Conservation (phyloP, 2,113 vertebrate species). For the Corythornis cristatus region DNA sequence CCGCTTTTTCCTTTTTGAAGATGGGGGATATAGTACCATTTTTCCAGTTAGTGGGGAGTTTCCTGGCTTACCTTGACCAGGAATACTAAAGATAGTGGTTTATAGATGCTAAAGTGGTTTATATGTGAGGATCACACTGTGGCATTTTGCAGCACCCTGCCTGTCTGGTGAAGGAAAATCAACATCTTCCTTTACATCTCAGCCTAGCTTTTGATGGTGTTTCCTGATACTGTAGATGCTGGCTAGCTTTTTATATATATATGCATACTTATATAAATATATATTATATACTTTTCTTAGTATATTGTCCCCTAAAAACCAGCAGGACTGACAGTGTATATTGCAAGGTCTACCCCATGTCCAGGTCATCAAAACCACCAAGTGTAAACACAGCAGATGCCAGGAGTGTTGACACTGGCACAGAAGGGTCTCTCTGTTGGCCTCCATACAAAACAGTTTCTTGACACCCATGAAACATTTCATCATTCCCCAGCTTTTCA, state of each 20-base stretch:
- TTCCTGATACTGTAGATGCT: not conserved
- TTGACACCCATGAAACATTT: not conserved
- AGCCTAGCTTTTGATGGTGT: not conserved
- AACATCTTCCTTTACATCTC: not conserved
- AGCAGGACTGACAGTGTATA: not conserved
- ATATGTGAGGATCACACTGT: not conserved
- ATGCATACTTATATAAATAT: too few species aligned
- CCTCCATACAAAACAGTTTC: not conserved
- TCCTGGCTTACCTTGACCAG: too few species aligned
- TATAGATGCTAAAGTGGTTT: not conserved
- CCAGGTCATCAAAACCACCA: not conserved
- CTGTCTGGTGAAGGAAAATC: not conserved
- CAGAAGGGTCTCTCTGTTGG: not conserved
- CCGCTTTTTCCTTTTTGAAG: too few species aligned
- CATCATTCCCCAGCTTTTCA: not conserved
- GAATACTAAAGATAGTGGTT: too few species aligned
- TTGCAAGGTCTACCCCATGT: not conserved
- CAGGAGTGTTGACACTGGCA: not conserved
- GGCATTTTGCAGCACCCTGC: fast-evolving
- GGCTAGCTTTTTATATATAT: not conserved
- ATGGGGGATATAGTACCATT: too few species aligned
- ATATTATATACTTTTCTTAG: not conserved
- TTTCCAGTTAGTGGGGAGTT: too few species aligned
- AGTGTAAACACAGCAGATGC: fast-evolving
- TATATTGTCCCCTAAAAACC: not conserved